A percentile compares a stretch with the other conserved stretches of the same genome.
These are phyloP conservation scores for Pampusana beccarii DNA, from an alignment of 2,113 vertebrate genomes.

Conservation along the genomic window DNA sequence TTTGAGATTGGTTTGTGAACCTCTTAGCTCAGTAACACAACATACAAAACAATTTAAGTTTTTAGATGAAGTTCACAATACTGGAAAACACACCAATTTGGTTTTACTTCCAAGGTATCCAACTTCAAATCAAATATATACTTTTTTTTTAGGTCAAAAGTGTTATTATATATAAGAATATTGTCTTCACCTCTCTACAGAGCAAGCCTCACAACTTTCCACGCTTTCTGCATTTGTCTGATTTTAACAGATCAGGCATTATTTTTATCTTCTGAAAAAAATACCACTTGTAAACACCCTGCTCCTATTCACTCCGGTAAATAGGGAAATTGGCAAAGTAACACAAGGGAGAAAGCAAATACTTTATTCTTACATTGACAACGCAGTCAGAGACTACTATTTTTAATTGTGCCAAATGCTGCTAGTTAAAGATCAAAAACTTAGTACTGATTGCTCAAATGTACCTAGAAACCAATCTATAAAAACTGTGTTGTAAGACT, in stretches of 20 bases:
- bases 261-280: not conserved
- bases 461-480: not conserved
- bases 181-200: not conserved
- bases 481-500: not conserved
- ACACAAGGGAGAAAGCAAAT: not conserved
- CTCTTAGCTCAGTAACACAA: not conserved
- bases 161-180: not conserved
- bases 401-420: not conserved
- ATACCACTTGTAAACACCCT: not conserved
- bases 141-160: not conserved
- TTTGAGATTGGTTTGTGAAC: not conserved
- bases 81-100: not conserved
- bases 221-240: not conserved
- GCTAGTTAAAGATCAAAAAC: conserved; percentile 10
- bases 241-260: not conserved
- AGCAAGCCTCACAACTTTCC: not conserved
- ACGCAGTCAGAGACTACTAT: not conserved
- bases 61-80: not conserved
- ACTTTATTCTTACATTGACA: not conserved
- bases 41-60: not conserved
- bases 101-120: not conserved
- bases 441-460: not conserved
- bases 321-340: not conserved
- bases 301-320: not conserved
- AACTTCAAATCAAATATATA: not conserved